Conservation (phyloP, 2,888 invertebrate species). For the Apeira syringaria region DNA sequence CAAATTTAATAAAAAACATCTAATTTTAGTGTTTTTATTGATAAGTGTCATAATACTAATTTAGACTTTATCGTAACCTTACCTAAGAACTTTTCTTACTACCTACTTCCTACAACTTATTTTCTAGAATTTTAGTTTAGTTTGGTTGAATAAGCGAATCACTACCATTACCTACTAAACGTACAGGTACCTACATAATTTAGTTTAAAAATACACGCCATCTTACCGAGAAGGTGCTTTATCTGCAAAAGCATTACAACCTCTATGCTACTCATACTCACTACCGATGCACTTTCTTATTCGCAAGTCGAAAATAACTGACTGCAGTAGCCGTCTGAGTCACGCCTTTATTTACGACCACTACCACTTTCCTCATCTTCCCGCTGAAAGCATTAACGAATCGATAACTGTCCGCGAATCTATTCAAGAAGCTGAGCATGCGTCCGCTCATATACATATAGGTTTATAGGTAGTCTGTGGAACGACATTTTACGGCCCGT, state of each 20-base stretch:
- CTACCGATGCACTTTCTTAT: slow-evolving; percentile 71
- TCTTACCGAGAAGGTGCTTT: too few relatives aligned
- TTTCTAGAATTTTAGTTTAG: too few relatives aligned
- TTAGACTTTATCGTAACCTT: too few relatives aligned
- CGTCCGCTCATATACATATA: slow-evolving; percentile 36
- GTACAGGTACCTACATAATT: too few relatives aligned
- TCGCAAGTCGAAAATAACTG: slow-evolving; percentile 73
- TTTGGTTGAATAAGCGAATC: too few relatives aligned
- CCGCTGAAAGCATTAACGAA: slow-evolving; percentile 44
- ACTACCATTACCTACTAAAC: too few relatives aligned
- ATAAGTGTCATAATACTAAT: too few relatives aligned
- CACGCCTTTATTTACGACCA: slow-evolving; percentile 70
- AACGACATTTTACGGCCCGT: slow-evolving; percentile 23
- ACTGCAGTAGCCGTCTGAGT: slow-evolving; percentile 50
- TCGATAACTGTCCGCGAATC: slow-evolving; percentile 47
- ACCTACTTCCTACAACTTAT: too few relatives aligned
- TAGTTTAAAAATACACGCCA: too few relatives aligned
- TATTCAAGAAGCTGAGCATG: slow-evolving; percentile 35
- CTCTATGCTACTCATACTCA: slow-evolving; percentile 4
- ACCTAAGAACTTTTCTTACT: too few relatives aligned
- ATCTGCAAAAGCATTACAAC: slow-evolving; percentile 13
- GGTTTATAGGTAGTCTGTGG: slow-evolving; percentile 36
- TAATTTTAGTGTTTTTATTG: too few relatives aligned
- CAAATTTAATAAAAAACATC: too few relatives aligned
- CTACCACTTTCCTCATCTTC: slow-evolving; percentile 54